Evolutionary conservation across 2,113 vertebrate species (phyloP).

Genomic region (Thamnophis sirtalis): DNA sequence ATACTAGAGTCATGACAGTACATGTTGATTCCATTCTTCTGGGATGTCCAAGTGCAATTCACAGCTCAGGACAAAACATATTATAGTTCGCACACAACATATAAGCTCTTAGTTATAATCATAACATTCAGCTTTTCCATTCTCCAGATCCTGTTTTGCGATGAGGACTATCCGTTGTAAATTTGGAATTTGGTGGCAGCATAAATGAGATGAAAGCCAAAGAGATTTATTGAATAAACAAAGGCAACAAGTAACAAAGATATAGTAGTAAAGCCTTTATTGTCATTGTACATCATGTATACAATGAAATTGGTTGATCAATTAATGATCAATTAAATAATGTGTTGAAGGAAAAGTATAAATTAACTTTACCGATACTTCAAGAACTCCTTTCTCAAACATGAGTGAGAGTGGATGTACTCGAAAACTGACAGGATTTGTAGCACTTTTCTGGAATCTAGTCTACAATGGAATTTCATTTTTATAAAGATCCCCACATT

Average conservation of each 20-base stretch:
- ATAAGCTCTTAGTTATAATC: neutral
- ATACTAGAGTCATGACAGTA: neutral
- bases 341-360: neutral
- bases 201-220: neutral
- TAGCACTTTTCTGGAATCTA: neutral
- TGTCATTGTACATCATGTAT: too few species aligned
- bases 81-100: neutral
- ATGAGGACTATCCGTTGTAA: neutral
- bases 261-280: too few species aligned
- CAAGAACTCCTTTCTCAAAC: neutral
- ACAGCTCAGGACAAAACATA: neutral
- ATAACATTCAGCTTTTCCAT: neutral
- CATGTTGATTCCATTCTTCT: neutral
- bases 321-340: neutral
- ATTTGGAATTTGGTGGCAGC: neutral
- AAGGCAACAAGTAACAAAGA: neutral
- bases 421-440: neutral
- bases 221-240: neutral
- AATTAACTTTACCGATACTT: neutral
- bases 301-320: too few species aligned
- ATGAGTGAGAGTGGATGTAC: neutral
- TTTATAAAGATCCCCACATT: neutral
- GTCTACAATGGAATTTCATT: neutral
- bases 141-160: neutral
- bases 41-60: neutral